Evolutionary conservation across 2,113 vertebrate species (phyloP), one percentile per base, ranked within the genome.

Genomic region (Limanda limanda): DNA sequence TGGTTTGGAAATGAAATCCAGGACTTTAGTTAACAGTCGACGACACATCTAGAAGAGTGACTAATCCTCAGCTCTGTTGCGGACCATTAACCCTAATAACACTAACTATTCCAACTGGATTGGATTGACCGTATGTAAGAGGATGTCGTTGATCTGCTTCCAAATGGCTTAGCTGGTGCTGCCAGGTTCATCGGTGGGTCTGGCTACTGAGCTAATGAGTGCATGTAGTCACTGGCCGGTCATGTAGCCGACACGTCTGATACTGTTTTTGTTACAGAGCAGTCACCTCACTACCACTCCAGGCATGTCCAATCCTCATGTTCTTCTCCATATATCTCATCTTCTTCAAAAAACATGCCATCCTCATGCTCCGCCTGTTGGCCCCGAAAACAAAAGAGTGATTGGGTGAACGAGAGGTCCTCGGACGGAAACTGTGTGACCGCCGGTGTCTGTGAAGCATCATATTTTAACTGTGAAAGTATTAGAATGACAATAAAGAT

Each of bases 241-340:
- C 23, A 67, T 51, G 54, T 62, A 55, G 27, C 52, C 52, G 66
- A 70, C 61, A 64, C 27, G 74, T 68, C 47, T 51, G 55, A 72
- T 9, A 81, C 48, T 54, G 18, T 40, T 11, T 63, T 63, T 24
- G 85, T 54, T 80, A 60, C 73, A 68, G 56, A 86, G 82, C 81
- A 91, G 74, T 93, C 89, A 93, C 92, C 92, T 93, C 87, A 74
- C 89, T 92, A 92, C 91, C 91, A 93, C 81, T 92, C 91, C 91
- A 92, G 91, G 90, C 90, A 92, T 73, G 91, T 75, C 92, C 90
- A 93, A 81, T 81, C 87, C 85, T 89, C 92, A 90, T 91, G 86
- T 76, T 93, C 91, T 89, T 92, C 92, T 90, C 79, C 88, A 92
- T 56, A 92, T 78, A 90, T 91, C 78, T 91, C 91, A 86, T 93